phyloP scores from a whole-genome alignment of 2,797 vertebrate genomes.

The Ptychadena robeensis region DNA sequence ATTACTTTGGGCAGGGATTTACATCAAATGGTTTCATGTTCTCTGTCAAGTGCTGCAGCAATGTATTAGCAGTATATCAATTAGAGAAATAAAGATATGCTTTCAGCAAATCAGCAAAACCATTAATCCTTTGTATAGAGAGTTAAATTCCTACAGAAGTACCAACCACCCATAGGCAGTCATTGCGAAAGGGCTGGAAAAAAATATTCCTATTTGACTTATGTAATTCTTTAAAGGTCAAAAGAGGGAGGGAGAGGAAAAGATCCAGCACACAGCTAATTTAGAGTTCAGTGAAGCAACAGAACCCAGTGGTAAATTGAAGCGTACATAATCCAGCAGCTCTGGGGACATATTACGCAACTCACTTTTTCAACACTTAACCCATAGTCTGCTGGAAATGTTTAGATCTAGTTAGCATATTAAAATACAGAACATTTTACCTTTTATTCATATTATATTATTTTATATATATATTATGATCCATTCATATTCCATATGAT shows the following conservation, averaged over 20 bases:
- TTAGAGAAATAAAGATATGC: neutral
- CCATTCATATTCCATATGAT: neutral
- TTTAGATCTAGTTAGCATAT: slow-evolving; percentile 13
- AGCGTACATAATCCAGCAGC: slow-evolving; percentile 54
- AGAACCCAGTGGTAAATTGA: slow-evolving; percentile 50
- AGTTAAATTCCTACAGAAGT: slow-evolving; percentile 44
- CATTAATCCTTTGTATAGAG: neutral
- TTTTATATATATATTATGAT: neutral
- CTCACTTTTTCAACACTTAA: slow-evolving; percentile 33
- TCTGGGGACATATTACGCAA: slow-evolving; percentile 49
- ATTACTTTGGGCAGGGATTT: neutral
- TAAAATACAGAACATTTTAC: neutral
- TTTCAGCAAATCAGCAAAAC: slow-evolving; percentile 22
- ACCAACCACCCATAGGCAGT: slow-evolving; percentile 32
- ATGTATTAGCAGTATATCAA: neutral
- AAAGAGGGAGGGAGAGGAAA: slow-evolving; percentile 47
- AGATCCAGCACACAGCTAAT: slow-evolving; percentile 53
- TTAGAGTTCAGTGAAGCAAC: slow-evolving; percentile 53
- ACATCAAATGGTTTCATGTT: neutral
- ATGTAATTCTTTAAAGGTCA: slow-evolving; percentile 60
- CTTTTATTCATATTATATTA: too few relatives aligned
- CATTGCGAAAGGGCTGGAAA: neutral
- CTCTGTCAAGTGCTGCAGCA: neutral
- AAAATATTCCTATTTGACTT: slow-evolving; percentile 37
- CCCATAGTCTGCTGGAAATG: slow-evolving; percentile 38